Evolutionary conservation across 2,113 vertebrate species (phyloP).

Genomic region (Taurulus bubalis): DNA sequence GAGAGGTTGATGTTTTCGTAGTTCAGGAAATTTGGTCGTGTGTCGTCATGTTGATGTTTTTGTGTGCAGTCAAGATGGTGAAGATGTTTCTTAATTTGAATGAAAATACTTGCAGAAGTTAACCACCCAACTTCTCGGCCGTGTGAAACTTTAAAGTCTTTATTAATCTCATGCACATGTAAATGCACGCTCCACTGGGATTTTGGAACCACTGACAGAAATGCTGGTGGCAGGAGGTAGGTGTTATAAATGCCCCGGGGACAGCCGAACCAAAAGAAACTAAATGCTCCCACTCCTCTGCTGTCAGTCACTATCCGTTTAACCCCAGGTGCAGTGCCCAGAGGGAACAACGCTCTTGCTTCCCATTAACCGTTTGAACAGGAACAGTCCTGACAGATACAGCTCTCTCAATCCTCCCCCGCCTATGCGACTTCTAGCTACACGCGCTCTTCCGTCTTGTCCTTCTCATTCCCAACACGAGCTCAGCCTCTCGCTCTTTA

Average conservation of each 20-base stretch:
- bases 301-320: slow-evolving; percentile 59
- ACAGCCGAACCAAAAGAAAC: slow-evolving; percentile 22
- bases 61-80: neutral
- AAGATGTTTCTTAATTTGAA: neutral
- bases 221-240: slow-evolving; percentile 13
- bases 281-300: slow-evolving; percentile 35
- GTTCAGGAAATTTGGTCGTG: too few relatives aligned
- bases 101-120: neutral
- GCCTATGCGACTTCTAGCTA: neutral
- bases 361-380: slow-evolving; percentile 56
- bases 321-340: slow-evolving; percentile 45
- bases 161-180: neutral
- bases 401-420: slow-evolving; percentile 15
- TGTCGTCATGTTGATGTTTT: too few relatives aligned
- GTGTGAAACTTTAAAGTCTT: slow-evolving; percentile 26
- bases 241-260: slow-evolving; percentile 29
- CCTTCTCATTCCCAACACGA: slow-evolving; percentile 6
- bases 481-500: slow-evolving; percentile 7
- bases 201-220: slow-evolving; percentile 9
- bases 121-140: neutral
- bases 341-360: slow-evolving; percentile 3
- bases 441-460: neutral
- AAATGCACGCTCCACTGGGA: slow-evolving; percentile 15
- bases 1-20: too few relatives aligned
- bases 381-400: slow-evolving; percentile 5